Conservation (phyloP, 2,797 vertebrate species). For the Triplophysa yarkandensis region DNA sequence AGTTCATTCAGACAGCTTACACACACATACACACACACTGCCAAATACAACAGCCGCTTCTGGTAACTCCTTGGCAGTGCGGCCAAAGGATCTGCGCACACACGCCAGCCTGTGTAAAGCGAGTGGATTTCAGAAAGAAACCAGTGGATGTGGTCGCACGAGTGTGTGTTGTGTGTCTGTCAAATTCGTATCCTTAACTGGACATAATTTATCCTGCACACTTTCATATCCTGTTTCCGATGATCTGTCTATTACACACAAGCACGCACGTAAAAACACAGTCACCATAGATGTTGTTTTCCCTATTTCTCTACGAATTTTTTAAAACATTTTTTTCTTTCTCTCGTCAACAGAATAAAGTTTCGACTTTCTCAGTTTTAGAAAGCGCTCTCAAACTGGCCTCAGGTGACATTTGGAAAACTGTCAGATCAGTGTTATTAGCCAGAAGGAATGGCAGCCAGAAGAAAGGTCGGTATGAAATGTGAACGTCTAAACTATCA, state of each 20-base stretch:
- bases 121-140: slow-evolving; percentile 41
- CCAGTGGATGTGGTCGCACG: slow-evolving; percentile 25
- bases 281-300: slow-evolving; percentile 12
- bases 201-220: slow-evolving; percentile 17
- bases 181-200: slow-evolving; percentile 16
- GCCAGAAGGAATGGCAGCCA: background rate
- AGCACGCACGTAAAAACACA: background rate
- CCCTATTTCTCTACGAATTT: background rate
- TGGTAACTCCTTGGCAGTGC: slow-evolving; percentile 74
- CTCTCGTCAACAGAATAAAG: background rate
- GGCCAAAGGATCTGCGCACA: slow-evolving; percentile 49
- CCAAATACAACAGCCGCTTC: slow-evolving; percentile 80
- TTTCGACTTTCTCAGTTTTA: background rate
- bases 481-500: background rate
- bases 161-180: slow-evolving; percentile 14
- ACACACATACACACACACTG: slow-evolving; percentile 50
- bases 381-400: slow-evolving; percentile 17
- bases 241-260: slow-evolving; percentile 24
- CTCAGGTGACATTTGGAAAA: slow-evolving; percentile 1
- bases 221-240: slow-evolving; percentile 34
- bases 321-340: slow-evolving; percentile 5
- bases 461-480: slow-evolving; percentile 10
- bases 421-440: background rate
- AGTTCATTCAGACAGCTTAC: slow-evolving; percentile 70
- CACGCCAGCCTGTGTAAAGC: slow-evolving; percentile 55